These are phyloP conservation scores for Acomys russatus DNA, from an alignment of 2,797 vertebrate genomes.

Conservation along the genomic window DNA sequence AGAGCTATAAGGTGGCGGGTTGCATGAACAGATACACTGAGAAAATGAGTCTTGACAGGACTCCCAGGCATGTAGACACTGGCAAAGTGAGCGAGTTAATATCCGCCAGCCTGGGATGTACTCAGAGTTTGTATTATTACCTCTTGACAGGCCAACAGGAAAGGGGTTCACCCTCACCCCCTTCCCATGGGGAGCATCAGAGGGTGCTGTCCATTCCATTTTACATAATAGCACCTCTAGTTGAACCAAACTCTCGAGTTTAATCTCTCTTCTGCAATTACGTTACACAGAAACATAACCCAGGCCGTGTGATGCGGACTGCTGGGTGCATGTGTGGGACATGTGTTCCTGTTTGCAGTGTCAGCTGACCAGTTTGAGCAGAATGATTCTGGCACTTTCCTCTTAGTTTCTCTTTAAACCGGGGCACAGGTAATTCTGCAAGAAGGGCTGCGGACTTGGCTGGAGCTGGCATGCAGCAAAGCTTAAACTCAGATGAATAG, in stretches of 20 bases:
- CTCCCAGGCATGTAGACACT: slow-evolving; percentile 60
- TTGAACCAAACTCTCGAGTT: slow-evolving; percentile 66
- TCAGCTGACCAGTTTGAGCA: slow-evolving; percentile 71
- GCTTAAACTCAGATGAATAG: slow-evolving; percentile 15
- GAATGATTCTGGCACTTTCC: slow-evolving; percentile 73
- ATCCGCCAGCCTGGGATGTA: neutral
- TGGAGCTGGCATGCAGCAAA: neutral
- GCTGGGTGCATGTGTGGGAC: slow-evolving; percentile 55
- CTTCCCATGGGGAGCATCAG: neutral
- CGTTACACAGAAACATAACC: slow-evolving; percentile 34
- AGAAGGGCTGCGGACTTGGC: neutral
- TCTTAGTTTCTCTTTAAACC: slow-evolving; percentile 73
- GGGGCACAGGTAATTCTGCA: slow-evolving; percentile 8
- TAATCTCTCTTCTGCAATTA: slow-evolving; percentile 79
- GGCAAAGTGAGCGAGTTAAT: slow-evolving; percentile 32
- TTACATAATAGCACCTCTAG: slow-evolving; percentile 50
- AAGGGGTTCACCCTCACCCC: slow-evolving; percentile 1
- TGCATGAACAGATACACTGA: slow-evolving; percentile 9
- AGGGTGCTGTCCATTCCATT: slow-evolving; percentile 65
- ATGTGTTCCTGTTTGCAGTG: slow-evolving; percentile 62
- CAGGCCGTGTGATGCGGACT: neutral
- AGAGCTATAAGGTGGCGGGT: neutral
- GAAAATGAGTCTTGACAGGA: slow-evolving; percentile 70
- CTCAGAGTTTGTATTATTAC: neutral
- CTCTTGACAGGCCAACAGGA: slow-evolving; percentile 29